phyloP scores from a whole-genome alignment of 2,888 invertebrate species.

The Drosophila acutilabella region DNA sequence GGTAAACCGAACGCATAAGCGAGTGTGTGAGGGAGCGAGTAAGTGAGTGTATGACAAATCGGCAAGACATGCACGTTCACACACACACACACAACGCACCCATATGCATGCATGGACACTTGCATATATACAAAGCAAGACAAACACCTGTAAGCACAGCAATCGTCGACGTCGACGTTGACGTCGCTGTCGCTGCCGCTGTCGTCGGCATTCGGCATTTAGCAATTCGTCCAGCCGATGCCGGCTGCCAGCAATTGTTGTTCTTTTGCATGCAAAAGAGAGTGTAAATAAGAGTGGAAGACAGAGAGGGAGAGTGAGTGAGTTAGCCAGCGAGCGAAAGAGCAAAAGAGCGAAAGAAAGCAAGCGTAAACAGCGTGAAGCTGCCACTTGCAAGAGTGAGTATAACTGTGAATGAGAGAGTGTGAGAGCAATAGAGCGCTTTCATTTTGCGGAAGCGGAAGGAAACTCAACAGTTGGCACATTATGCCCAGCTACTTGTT shows the following conservation, averaged over 20 bases:
- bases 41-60: constrained; percentile 4
- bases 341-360: neutral
- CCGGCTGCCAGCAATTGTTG: constrained; percentile 37
- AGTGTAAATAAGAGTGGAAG: neutral
- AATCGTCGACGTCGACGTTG: constrained; percentile 2
- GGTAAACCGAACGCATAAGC: neutral
- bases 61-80: neutral
- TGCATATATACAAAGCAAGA: constrained; percentile 21
- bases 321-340: neutral
- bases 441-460: constrained; percentile 64
- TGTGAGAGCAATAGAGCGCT: constrained; percentile 8
- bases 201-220: constrained; percentile 20
- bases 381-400: neutral
- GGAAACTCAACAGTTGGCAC: constrained; percentile 83
- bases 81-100: constrained; percentile 1
- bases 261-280: constrained; percentile 16
- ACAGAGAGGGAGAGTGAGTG: neutral
- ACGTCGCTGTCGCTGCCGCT: neutral
- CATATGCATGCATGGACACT: neutral
- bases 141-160: constrained; percentile 76
- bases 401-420: constrained; percentile 24
- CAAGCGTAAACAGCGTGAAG: neutral
- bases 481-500: constrained; percentile 63
- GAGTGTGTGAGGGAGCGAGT: constrained; percentile 9
- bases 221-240: constrained; percentile 24